Base-by-base conservation (phyloP, 2,113 vertebrate genomes). In the Anarrhichthys ocellatus region DNA sequence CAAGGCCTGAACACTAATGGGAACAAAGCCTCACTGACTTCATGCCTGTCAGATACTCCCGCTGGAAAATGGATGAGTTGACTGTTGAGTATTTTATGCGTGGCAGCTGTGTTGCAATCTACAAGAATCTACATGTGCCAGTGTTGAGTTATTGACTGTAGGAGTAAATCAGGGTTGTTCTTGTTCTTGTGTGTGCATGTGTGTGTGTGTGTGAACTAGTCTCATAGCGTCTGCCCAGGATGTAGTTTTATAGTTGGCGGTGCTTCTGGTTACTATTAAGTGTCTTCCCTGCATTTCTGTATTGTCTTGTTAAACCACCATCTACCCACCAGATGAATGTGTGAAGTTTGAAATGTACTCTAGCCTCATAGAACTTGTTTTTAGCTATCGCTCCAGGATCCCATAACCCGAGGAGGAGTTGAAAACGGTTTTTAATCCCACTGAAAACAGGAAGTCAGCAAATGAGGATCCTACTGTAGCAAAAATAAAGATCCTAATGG, bases 261-360 rank as follows among this genome's bases (percentile, higher is more conserved):
- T 56, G 62, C 54, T 63, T 80, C 67, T 80, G 73, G 67, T 64
- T 83, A 29, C 29, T 40, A 9, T 76, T 71, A 59, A 3, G 52
- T 50, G 44, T 68, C 72, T 76, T 44, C 32, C 34, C 32, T 81
- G 59, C 32, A 42, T 64, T 24, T 74, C 14, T 22, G 17, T 29
- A 22, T 54, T 56, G 63, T 73, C 48, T 77, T 54, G 61, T 81
- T 66, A 77, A 76, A 67, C 27, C 66, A 29, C 32, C 79, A 65
- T 69, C 84, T 86, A 79, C 50, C 24, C 17, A 34, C 69, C 79
- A 86, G 56, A 81, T 78, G 74, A 48, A 46, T 7, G 42, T n/a
- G 24, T 34, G n/a, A 42, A 14, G 62, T 67, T 65, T 44, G 32
- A 61, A 44, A 9, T 71, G 29, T 27, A 14, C 56, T 32, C 20